Percentiles rank a stretch among this genome's conserved stretches.
Evolutionary conservation across 2,797 vertebrate genomes (phyloP).

Genomic region (Falco naumanni): DNA sequence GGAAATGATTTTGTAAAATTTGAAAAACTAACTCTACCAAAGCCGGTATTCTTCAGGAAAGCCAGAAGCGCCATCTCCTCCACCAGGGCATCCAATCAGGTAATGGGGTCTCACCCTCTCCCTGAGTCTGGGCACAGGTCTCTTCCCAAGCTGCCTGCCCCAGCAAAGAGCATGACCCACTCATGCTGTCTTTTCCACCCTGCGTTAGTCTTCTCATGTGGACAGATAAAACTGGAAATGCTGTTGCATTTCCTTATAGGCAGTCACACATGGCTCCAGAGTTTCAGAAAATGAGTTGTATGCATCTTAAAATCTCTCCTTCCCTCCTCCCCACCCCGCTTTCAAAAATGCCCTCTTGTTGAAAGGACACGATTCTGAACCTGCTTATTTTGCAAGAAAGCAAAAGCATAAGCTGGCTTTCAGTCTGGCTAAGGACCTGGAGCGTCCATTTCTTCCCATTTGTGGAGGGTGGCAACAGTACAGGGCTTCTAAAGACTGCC

Average conservation of each 20-base stretch:
- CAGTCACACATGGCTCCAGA: background rate
- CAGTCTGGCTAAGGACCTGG: background rate
- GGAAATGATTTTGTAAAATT: constrained; percentile 74
- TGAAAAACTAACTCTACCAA: constrained; percentile 73
- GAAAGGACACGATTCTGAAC: background rate
- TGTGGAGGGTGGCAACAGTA: background rate
- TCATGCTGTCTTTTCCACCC: background rate
- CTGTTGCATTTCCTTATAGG: background rate
- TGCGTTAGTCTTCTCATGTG: accelerated
- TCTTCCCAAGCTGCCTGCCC: background rate
- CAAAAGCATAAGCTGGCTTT: background rate
- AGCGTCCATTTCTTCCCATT: background rate
- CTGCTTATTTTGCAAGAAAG: background rate
- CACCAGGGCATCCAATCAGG: constrained; percentile 55
- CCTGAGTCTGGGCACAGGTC: background rate
- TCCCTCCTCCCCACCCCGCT: background rate
- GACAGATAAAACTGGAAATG: background rate
- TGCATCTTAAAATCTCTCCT: background rate
- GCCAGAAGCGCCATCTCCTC: constrained; percentile 27
- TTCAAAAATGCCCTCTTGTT: background rate
- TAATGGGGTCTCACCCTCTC: background rate
- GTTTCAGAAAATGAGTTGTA: background rate
- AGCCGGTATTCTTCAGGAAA: constrained; percentile 84
- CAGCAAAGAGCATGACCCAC: background rate
- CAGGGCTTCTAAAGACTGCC: background rate